These are phyloP conservation scores for Epizoanthus ramosus DNA, from an alignment of 92 coral and sea anemone genomes.

Conservation along the genomic window DNA sequence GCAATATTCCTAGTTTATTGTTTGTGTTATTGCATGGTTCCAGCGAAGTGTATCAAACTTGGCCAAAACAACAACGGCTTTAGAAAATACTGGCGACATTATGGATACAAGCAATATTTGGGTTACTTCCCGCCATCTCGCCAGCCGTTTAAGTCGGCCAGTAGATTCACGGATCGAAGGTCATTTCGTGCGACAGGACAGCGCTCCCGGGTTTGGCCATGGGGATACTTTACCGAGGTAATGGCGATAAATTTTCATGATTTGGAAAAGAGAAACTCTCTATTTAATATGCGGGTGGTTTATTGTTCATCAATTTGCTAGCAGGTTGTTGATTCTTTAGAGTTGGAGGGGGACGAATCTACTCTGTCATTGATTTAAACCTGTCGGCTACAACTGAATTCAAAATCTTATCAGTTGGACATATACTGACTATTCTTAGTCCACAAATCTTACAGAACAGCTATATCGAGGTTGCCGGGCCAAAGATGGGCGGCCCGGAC, in stretches of 20 bases:
- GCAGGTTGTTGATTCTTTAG: conserved; percentile 3
- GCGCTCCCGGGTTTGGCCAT: not conserved
- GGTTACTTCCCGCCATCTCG: not conserved
- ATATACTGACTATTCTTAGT: too few species aligned
- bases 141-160: not conserved
- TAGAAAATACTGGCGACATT: conserved; percentile 23
- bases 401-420: too few species aligned
- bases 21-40: conserved; percentile 15
- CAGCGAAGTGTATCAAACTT: not conserved
- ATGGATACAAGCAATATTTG: conserved; percentile 1
- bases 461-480: too few species aligned
- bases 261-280: not conserved
- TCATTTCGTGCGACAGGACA: not conserved
- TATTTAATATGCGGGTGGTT: conserved; percentile 29
- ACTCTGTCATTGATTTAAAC: not conserved
- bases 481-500: too few species aligned
- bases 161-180: not conserved
- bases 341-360: not conserved
- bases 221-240: conserved; percentile 11
- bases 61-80: conserved; percentile 20
- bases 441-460: too few species aligned
- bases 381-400: too few species aligned
- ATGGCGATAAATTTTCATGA: not conserved
- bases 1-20: conserved; percentile 13
- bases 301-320: conserved; percentile 25